Evolutionary conservation across 2,113 vertebrate genomes (phyloP), one percentile per base, ranked within the genome.

Genomic region (Oostethus manadensis): DNA sequence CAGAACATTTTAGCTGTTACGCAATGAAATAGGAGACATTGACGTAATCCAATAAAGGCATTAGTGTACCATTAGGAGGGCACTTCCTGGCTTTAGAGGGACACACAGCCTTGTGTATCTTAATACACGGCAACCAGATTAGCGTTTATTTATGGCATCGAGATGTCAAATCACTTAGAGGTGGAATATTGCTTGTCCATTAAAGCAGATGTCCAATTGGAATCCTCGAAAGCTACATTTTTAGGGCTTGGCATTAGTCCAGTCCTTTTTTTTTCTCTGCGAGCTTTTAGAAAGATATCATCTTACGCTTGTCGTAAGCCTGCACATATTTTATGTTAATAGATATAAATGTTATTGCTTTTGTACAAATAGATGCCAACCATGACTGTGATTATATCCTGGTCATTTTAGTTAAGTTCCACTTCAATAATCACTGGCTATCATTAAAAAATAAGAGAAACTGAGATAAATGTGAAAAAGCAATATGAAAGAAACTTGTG

Each of bases 11-110:
- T 73, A 84, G 68, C 66, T 79, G 76, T 82, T 74, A 80, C 66
- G 77, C 76, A 64, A 56, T 78, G 84, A 74, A 88, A 89, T 76
- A 68, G 66, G 84, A 90, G 83, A 89, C 71, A 84, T 76, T 78
- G 80, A 64, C 46, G 78, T 89, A 89, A 89, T 88, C 74, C 78
- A 88, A 90, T 89, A 78, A 88, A 88, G 83, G 71, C 83, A 86
- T 89, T 88, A 88, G 82, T 45, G 74, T 73, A 79, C 86, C 87
- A 88, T 90, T 89, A 90, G 76, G 68, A 75, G 70, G 74, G 70
- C 66, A 66, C 81, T 87, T 88, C 82, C 83, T 83, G 83, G 73
- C 84, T 82, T 79, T 46, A 51, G 71, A 86, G 83, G 85, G 84
- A 86, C 82, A 77, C 69, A 76, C 70, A 74, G 82, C 68, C 80